Evolutionary conservation across 2,797 vertebrate species (phyloP).

Genomic region (Phrynocephalus vlangalii): DNA sequence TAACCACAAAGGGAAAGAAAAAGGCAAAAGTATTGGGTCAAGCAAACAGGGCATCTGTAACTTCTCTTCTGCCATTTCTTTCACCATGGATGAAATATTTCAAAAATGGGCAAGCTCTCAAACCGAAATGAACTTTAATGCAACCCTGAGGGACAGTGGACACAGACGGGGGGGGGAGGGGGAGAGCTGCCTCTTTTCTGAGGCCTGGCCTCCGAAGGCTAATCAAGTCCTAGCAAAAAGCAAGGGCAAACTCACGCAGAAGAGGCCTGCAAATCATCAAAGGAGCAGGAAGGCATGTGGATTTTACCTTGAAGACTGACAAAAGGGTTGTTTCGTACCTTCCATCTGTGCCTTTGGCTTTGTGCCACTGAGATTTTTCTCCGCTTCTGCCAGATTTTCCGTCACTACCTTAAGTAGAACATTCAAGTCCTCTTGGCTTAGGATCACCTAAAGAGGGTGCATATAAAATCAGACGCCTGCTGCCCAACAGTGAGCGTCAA

Average conservation of each 20-base stretch:
- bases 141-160: not conserved
- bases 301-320: conserved; percentile 8
- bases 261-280: not conserved
- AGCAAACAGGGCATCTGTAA: not conserved
- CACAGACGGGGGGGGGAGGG: too few species aligned
- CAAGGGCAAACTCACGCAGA: not conserved
- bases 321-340: conserved; percentile 74
- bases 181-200: not conserved
- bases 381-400: conserved; percentile 91
- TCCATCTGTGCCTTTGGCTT: conserved; percentile 68
- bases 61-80: not conserved
- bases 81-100: not conserved
- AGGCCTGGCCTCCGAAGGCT: not conserved
- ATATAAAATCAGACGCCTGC: not conserved
- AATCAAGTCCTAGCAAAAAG: not conserved
- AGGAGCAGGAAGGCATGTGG: not conserved
- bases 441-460: conserved; percentile 79
- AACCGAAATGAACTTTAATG: too few species aligned
- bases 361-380: conserved; percentile 59
- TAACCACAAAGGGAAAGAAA: not conserved
- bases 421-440: conserved; percentile 91
- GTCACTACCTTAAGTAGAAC: conserved; percentile 89
- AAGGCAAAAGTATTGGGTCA: not conserved
- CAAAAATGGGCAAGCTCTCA: too few species aligned
- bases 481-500: too few species aligned